Evolutionary conservation across 1,140 invertebrate species (phyloP).

Genomic region (Ceratina japonica): DNA sequence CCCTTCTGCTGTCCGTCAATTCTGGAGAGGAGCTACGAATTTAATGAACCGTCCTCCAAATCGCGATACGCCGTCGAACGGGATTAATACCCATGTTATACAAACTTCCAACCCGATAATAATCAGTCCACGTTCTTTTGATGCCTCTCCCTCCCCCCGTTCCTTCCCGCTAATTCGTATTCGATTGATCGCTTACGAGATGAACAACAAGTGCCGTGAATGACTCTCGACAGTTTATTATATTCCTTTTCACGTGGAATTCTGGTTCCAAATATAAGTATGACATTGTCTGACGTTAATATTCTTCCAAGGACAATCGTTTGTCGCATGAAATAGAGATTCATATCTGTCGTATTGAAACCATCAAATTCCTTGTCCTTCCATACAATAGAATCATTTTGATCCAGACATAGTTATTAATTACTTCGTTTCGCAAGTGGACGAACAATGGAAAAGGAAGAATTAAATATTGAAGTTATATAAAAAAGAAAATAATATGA

Average conservation of each 20-base stretch:
- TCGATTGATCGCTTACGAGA: background rate
- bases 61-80: constrained; percentile 39
- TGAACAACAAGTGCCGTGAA: background rate
- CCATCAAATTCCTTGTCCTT: too few species aligned
- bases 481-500: background rate
- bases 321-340: too few species aligned
- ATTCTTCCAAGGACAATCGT: too few species aligned
- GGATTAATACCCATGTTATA: constrained; percentile 10
- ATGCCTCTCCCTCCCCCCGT: background rate
- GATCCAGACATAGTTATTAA: too few species aligned
- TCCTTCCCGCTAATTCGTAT: too few species aligned
- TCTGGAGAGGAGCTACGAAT: constrained; percentile 61
- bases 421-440: too few species aligned
- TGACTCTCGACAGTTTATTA: background rate
- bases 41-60: constrained; percentile 69
- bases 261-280: too few species aligned
- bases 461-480: too few species aligned
- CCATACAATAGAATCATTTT: too few species aligned
- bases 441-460: too few species aligned
- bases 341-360: too few species aligned
- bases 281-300: too few species aligned
- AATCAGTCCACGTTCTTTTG: background rate
- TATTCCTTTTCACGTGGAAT: background rate
- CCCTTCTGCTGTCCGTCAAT: constrained; percentile 69
- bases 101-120: constrained; percentile 24